Conservation (phyloP, 2,113 vertebrate genomes). For the Limanda limanda region DNA sequence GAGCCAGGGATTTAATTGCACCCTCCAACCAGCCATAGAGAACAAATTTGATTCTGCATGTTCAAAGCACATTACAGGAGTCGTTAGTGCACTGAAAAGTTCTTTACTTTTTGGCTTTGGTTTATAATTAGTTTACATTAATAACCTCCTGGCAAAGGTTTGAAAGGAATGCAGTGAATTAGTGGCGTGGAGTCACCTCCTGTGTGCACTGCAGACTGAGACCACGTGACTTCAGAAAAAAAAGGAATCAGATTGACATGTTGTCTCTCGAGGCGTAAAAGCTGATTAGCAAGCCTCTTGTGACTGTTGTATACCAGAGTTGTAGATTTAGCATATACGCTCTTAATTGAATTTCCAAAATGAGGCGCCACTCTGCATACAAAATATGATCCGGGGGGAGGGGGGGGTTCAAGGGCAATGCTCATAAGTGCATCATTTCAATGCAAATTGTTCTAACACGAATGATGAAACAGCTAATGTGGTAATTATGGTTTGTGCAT, state of each 20-base stretch:
- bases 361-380: slow-evolving; percentile 53
- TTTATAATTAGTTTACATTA: too few species aligned
- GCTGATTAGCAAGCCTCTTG: slow-evolving; percentile 59
- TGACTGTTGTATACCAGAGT: slow-evolving; percentile 43
- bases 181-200: not conserved
- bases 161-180: not conserved
- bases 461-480: slow-evolving; percentile 11
- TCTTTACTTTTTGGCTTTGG: not conserved
- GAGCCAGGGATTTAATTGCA: not conserved
- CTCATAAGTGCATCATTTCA: not conserved
- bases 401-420: slow-evolving; percentile 60
- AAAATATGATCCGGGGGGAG: slow-evolving; percentile 20
- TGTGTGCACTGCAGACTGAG: slow-evolving; percentile 15
- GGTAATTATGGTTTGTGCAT: slow-evolving; percentile 6
- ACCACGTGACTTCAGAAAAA: slow-evolving; percentile 7
- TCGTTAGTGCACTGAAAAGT: not conserved
- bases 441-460: slow-evolving; percentile 15
- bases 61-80: not conserved
- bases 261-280: slow-evolving; percentile 63
- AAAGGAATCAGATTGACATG: slow-evolving; percentile 61
- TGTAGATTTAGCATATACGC: slow-evolving; percentile 55
- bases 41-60: not conserved
- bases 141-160: not conserved
- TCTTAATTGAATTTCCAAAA: slow-evolving; percentile 56
- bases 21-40: not conserved